Conservation (phyloP, 2,113 vertebrate genomes). For the Thomomys bottae region DNA sequence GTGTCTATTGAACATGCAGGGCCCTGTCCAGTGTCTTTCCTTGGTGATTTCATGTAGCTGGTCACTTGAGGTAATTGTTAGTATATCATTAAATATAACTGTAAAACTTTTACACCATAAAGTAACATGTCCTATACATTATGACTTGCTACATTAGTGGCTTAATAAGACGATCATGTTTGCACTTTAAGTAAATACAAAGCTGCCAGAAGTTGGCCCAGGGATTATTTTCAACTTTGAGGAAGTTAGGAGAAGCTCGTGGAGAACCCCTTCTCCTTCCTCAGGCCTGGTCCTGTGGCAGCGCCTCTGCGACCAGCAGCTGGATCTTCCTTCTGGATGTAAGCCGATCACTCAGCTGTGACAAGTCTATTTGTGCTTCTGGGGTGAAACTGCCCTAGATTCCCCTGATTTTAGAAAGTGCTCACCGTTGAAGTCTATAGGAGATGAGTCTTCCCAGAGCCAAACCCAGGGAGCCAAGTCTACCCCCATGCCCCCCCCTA, state of each 20-base stretch:
- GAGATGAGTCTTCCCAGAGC: background rate
- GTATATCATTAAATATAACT: background rate
- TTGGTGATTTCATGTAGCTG: background rate
- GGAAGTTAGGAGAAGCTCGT: background rate
- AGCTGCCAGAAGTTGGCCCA: background rate
- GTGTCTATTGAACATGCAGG: fast-evolving
- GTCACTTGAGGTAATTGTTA: background rate
- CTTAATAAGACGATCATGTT: background rate
- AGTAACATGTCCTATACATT: background rate
- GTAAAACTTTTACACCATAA: background rate
- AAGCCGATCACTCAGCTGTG: fast-evolving
- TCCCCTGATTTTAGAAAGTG: background rate
- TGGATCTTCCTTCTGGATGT: background rate
- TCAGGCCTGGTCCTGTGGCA: fast-evolving
- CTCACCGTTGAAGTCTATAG: background rate
- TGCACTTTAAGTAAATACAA: background rate
- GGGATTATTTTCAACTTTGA: background rate
- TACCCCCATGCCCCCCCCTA: background rate
- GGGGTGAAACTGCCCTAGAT: background rate
- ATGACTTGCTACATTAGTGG: background rate
- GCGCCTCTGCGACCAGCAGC: too few species aligned
- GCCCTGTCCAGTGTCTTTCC: fast-evolving
- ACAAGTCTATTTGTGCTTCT: background rate
- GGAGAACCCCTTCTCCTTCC: too few species aligned
- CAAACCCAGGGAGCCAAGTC: background rate